Conservation (phyloP, 2,113 vertebrate genomes). For the Falco punctatus region DNA sequence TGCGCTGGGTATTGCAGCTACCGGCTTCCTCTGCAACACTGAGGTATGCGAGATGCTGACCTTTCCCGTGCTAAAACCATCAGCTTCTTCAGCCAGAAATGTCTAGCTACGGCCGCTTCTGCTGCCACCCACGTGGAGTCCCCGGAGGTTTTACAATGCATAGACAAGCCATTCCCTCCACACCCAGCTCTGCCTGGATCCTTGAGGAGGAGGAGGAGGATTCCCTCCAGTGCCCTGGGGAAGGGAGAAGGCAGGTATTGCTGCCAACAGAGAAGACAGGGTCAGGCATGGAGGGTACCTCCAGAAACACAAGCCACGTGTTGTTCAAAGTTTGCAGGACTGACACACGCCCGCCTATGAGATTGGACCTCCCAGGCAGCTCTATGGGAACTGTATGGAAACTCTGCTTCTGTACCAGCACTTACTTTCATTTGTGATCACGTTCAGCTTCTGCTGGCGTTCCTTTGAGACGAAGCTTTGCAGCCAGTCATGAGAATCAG, state of each 20-base stretch:
- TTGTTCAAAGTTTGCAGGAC: not conserved
- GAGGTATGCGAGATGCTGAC: accelerated
- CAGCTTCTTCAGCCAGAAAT: not conserved
- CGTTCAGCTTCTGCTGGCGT: not conserved
- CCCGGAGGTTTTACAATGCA: accelerated
- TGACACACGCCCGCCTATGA: not conserved
- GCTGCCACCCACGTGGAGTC: not conserved
- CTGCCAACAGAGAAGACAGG: accelerated
- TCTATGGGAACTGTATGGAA: not conserved
- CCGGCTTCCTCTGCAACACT: not conserved
- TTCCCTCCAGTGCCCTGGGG: not conserved
- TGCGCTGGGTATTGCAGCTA: conserved; percentile 15
- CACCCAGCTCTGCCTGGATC: not conserved
- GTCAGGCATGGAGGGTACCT: not conserved
- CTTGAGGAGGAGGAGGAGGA: not conserved
- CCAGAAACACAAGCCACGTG: not conserved
- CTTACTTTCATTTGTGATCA: not conserved
- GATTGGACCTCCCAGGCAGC: not conserved
- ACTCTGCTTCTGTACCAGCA: not conserved
- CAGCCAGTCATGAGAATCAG: not conserved
- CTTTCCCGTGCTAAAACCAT: not conserved
- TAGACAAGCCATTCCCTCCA: not conserved
- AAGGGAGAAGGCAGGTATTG: not conserved
- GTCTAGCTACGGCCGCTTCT: not conserved
- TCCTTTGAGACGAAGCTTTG: not conserved